phyloP scores from a whole-genome alignment of 2,113 vertebrate species.

The Trogon surrucura region DNA sequence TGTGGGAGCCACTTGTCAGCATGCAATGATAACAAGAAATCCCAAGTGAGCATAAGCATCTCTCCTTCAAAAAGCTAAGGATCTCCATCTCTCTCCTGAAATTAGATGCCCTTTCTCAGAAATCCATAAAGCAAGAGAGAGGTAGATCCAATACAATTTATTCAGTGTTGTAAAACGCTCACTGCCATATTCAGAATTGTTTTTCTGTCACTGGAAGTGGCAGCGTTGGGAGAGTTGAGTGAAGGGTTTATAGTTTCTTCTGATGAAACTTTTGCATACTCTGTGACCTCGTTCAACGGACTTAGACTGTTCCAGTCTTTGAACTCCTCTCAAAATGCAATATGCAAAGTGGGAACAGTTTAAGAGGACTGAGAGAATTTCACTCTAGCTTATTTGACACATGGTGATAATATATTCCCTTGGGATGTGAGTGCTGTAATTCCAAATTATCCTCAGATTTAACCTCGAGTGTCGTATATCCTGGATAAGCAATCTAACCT shows the following conservation, averaged over 20 bases:
- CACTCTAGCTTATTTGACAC: not conserved
- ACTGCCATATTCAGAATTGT: not conserved
- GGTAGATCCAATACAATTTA: not conserved
- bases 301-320: not conserved
- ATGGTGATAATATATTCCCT: not conserved
- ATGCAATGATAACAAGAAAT: not conserved
- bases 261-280: not conserved
- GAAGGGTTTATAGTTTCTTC: not conserved
- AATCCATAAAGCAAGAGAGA: not conserved
- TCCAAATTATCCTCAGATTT: not conserved
- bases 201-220: not conserved
- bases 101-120: not conserved
- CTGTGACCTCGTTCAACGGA: not conserved
- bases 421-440: not conserved
- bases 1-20: not conserved
- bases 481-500: not conserved
- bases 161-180: not conserved
- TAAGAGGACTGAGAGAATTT: not conserved
- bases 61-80: not conserved
- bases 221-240: not conserved
- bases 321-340: not conserved
- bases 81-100: not conserved
- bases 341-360: not conserved
- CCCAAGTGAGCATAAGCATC: not conserved
- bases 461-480: not conserved